These are phyloP conservation scores for Melanostoma mellinum DNA, from an alignment of 2,888 invertebrate species.

Conservation along the genomic window DNA sequence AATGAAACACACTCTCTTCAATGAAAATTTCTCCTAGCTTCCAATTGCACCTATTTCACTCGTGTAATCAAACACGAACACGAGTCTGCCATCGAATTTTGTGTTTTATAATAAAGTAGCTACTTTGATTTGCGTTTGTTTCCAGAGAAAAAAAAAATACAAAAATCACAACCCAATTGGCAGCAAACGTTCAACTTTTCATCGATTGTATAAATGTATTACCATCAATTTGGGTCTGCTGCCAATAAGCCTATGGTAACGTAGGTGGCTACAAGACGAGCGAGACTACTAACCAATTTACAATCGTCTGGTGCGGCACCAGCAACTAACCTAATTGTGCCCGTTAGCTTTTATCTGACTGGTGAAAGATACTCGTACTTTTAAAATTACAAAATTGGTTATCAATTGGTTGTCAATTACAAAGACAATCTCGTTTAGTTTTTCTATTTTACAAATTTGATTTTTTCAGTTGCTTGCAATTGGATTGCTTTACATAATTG, in stretches of 20 bases:
- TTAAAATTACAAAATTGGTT: slow-evolving; percentile 17
- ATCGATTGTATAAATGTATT: slow-evolving; percentile 24
- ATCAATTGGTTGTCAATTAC: background rate
- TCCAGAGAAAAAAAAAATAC: background rate
- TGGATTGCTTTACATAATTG: too few relatives aligned
- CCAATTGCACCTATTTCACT: too few relatives aligned
- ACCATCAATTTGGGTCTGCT: slow-evolving; percentile 16
- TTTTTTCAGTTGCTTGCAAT: too few relatives aligned
- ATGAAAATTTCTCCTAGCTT: too few relatives aligned
- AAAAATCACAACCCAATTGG: slow-evolving; percentile 4
- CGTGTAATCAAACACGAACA: too few relatives aligned
- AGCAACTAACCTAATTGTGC: slow-evolving; percentile 24
- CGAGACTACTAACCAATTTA: background rate
- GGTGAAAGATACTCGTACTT: slow-evolving; percentile 16
- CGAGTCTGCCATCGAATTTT: too few relatives aligned
- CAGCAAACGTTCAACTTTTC: background rate
- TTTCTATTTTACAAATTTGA: background rate
- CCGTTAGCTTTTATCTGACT: slow-evolving; percentile 13
- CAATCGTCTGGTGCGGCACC: slow-evolving; percentile 20
- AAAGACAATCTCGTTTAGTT: slow-evolving; percentile 8
- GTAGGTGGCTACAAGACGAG: slow-evolving; percentile 13
- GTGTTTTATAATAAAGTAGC: too few relatives aligned
- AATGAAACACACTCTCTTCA: too few relatives aligned
- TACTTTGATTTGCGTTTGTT: background rate
- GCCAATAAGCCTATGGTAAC: background rate